These are phyloP conservation scores for Perca fluviatilis DNA, from an alignment of 2,113 vertebrate genomes.

Conservation along the genomic window DNA sequence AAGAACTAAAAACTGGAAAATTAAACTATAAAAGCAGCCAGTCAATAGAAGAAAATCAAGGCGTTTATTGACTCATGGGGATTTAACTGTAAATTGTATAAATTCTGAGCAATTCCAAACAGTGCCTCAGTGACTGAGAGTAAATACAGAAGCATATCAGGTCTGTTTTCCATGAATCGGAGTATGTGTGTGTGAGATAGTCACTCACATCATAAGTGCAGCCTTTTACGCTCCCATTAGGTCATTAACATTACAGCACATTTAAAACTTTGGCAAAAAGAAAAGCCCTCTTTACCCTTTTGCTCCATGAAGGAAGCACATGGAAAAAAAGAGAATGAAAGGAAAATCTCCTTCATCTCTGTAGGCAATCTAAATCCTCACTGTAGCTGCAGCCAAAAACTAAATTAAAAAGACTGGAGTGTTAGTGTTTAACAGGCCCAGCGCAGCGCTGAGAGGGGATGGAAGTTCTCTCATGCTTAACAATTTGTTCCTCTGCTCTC, in stretches of 20 bases:
- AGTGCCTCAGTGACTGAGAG: background rate
- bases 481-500: slow-evolving; percentile 45
- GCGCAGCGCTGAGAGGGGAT: slow-evolving; percentile 21
- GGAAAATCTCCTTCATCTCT: slow-evolving; percentile 69
- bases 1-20: slow-evolving; percentile 18
- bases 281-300: slow-evolving; percentile 46
- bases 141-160: slow-evolving; percentile 8
- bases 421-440: slow-evolving; percentile 46
- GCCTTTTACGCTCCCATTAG: slow-evolving; percentile 36
- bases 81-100: slow-evolving; percentile 2
- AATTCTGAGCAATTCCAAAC: background rate
- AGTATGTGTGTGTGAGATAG: slow-evolving; percentile 8
- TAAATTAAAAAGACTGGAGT: slow-evolving; percentile 67
- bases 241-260: slow-evolving; percentile 41
- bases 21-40: slow-evolving; percentile 18
- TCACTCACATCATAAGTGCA: slow-evolving; percentile 29
- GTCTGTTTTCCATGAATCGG: slow-evolving; percentile 19
- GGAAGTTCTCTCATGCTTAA: slow-evolving; percentile 31
- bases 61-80: background rate
- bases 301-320: slow-evolving; percentile 45
- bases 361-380: slow-evolving; percentile 73
- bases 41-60: background rate
- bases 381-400: slow-evolving; percentile 58
- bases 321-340: slow-evolving; percentile 50
- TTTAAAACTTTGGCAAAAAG: slow-evolving; percentile 27